A percentile compares a stretch with the other conserved stretches of the same genome.
Evolutionary conservation across 2,888 invertebrate genomes (phyloP).

Genomic region (Dione vanillae): DNA sequence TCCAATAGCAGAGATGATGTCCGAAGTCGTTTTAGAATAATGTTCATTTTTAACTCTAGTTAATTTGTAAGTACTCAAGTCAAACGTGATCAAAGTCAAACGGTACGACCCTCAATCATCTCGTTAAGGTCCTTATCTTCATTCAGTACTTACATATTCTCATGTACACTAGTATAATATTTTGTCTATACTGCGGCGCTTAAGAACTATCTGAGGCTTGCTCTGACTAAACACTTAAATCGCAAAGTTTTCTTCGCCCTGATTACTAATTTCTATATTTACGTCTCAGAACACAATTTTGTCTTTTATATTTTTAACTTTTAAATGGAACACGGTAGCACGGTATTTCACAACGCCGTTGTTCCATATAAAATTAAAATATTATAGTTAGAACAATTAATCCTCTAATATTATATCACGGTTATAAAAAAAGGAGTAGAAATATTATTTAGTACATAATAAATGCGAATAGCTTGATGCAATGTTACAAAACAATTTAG

Average conservation of each 20-base stretch:
- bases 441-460: too few relatives aligned
- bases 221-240: slow-evolving; percentile 29
- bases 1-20: too few relatives aligned
- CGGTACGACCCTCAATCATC: slow-evolving; percentile 18
- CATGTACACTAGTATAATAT: slow-evolving; percentile 13
- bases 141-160: slow-evolving; percentile 23
- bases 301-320: neutral
- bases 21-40: too few relatives aligned
- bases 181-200: slow-evolving; percentile 26
- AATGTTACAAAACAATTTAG: too few relatives aligned
- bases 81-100: too few relatives aligned
- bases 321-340: too few relatives aligned
- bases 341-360: too few relatives aligned
- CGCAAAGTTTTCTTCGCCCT: slow-evolving; percentile 2
- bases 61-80: neutral
- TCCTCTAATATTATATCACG: too few relatives aligned
- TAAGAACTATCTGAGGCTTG: slow-evolving; percentile 25
- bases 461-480: too few relatives aligned
- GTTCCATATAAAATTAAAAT: too few relatives aligned
- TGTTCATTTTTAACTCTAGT: neutral
- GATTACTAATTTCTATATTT: neutral
- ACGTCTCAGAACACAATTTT: neutral
- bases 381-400: too few relatives aligned
- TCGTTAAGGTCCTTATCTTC: slow-evolving; percentile 14
- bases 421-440: too few relatives aligned